Conservation (phyloP, 2,888 invertebrate genomes). For the Sympetrum striolatum region DNA sequence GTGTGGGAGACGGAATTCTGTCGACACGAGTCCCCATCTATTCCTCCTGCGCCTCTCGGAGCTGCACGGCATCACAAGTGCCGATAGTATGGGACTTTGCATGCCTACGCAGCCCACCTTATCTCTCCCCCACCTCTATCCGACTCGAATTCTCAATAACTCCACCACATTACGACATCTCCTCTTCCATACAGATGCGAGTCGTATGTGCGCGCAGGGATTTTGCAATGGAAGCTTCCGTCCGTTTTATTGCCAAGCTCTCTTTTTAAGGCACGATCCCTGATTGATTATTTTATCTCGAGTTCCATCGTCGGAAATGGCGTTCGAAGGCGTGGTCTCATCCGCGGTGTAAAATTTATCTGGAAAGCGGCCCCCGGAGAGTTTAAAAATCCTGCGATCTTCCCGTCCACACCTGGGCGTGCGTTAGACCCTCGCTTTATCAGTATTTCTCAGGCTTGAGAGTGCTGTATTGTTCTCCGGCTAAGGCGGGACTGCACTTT, state of each 20-base stretch:
- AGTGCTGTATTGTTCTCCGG: background rate
- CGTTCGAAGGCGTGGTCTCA: too few species aligned
- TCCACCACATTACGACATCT: background rate
- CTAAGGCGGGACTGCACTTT: too few species aligned
- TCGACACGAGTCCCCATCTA: background rate
- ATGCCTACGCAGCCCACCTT: background rate
- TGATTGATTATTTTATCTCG: background rate
- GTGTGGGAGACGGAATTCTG: background rate
- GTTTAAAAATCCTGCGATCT: background rate
- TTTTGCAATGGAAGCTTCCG: background rate
- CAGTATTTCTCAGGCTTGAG: background rate
- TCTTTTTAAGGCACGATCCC: background rate
- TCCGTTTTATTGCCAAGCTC: background rate
- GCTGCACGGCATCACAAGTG: background rate
- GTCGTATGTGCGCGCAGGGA: background rate
- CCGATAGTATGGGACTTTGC: background rate
- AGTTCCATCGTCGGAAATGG: background rate
- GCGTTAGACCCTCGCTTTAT: background rate
- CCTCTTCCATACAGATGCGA: background rate
- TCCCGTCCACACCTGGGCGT: background rate
- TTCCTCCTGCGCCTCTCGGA: background rate
- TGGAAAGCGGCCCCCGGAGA: background rate
- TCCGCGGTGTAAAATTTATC: background rate
- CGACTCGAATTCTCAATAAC: background rate
- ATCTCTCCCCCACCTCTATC: background rate